Evolutionary conservation across 2,113 vertebrate species (phyloP), one percentile per base, ranked within the genome.

Genomic region (Spea multiplicata): DNA sequence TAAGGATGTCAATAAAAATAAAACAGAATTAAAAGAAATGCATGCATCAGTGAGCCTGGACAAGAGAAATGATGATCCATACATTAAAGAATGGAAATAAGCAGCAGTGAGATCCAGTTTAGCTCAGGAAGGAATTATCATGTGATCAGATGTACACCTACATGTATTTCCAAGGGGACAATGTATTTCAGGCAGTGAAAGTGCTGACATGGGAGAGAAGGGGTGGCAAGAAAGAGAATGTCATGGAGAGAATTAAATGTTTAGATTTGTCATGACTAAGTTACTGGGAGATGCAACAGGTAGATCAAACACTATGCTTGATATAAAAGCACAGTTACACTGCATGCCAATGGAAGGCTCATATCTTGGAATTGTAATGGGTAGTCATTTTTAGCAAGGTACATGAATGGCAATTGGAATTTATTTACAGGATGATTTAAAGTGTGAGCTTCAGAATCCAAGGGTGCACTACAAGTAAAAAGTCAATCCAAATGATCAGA

Each of bases 401-500:
- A 70, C 50, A 70, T 53, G 49, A 77, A 71, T 77, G 75, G 66
- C 61, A 49, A 70, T 77, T 71, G 30, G n/a, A 47, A 77, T 77
- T 62, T 70, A 71, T 45, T 77, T 77, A 71, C 49, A 17, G 50
- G 49, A 77, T 77, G 53, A 77, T 77, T 77, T 77, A 70, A 57
- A 70, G 50, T 49, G 5, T 44, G 64, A 66, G 52, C 65, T 52
- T 75, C 14, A 50, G 46, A 50, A 57, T 45, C 45, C 67, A 77
- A 66, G 70, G 61, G 12, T 16, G 49, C 66, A 70, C 62, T 70
- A 59, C 74, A 69, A 76, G 66, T 59, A 69, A 46, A 48, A 70
- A 16, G 61, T 76, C 13, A 69, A 14, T 62, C n/a, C 66, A 77
- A 44, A 61, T 61, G 48, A 70, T 70, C 17, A 66, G 13, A 59